Evolutionary conservation across 2,113 vertebrate species (phyloP).

Genomic region (Paradoxurus hermaphroditus): DNA sequence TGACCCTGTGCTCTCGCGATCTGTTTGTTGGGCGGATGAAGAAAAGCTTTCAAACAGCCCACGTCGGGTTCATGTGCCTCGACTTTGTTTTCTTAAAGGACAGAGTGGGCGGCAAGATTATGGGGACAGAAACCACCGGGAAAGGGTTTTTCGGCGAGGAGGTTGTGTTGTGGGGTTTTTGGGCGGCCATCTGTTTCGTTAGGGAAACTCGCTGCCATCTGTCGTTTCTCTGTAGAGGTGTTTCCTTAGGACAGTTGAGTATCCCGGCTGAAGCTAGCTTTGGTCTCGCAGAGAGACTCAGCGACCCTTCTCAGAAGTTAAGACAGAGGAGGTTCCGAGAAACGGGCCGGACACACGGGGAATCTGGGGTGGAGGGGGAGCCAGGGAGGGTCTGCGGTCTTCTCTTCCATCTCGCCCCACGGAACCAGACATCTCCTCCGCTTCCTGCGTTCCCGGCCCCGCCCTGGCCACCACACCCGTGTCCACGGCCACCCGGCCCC

Average conservation of each 20-base stretch:
- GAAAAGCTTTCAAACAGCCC: not conserved
- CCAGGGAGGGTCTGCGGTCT: not conserved
- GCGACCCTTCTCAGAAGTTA: accelerated
- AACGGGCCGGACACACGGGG: too few species aligned
- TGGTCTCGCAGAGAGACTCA: not conserved
- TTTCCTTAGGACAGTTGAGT: not conserved
- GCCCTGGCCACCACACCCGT: too few species aligned
- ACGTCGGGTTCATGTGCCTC: accelerated
- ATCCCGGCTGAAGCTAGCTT: accelerated
- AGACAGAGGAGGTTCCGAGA: too few species aligned
- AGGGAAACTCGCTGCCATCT: not conserved
- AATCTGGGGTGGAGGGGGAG: not conserved
- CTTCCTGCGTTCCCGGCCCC: not conserved
- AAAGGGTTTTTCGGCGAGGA: not conserved
- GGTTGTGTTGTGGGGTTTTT: too few species aligned
- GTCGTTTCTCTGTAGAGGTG: not conserved
- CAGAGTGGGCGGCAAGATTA: not conserved
- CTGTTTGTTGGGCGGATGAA: not conserved
- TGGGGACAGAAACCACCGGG: accelerated
- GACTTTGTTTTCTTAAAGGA: not conserved
- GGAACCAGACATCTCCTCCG: not conserved
- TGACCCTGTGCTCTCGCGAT: too few species aligned
- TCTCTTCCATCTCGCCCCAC: not conserved
- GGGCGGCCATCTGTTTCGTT: not conserved
- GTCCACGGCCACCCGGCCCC: too few species aligned